Base-by-base conservation (phyloP, 2,113 vertebrate genomes). In the Myotis lucifugus region DNA sequence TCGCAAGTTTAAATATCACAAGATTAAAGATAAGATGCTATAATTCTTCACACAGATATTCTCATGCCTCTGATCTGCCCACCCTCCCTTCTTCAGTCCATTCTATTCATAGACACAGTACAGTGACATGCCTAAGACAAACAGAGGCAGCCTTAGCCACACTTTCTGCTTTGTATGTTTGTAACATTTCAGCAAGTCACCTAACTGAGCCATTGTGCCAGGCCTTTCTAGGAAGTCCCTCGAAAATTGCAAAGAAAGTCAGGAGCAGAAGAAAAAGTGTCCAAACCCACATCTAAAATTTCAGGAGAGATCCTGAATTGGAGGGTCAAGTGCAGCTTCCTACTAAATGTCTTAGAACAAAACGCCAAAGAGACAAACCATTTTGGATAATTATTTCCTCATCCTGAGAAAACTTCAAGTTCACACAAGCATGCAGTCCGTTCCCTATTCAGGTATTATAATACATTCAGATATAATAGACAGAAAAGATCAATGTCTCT, bases 11-110 rank as follows among this genome's bases (percentile, higher is more conserved):
- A 74, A 86, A 34, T 5, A 70, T 37, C 11, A n/a, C 50, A 64
- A 76, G 19, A 76, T 88, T 50, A 84, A 85, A 95, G 85, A 76
- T 54, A 69, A 85, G 73, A 64, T 46, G 50, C 21, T n/a, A 42
- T 46, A 70, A 29, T 79, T 92, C 69, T 82, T 50, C n/a, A 70
- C 29, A 10, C 18, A 54, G n/a, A 42, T 69, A 27, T 40, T 74
- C 40, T 61, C 25, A 50, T 29, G 2, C 52, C 5, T 15, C 25
- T 23, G 66, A 64, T 64, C 29, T 50, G 37, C 37, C 11, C 0
- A 3, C 25, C 25, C 11, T 32, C 11, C 14, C 12, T 40, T 32
- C 15, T 13, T 84, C 23, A 61, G 66, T 15, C 67, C 29, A 5
- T 25, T 37, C 81, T 85, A 48, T n/a, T 27, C 14, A 18, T 19